These are phyloP conservation scores for Sebastes paucispinis DNA, from an alignment of 2,797 vertebrate species.

Conservation along the genomic window DNA sequence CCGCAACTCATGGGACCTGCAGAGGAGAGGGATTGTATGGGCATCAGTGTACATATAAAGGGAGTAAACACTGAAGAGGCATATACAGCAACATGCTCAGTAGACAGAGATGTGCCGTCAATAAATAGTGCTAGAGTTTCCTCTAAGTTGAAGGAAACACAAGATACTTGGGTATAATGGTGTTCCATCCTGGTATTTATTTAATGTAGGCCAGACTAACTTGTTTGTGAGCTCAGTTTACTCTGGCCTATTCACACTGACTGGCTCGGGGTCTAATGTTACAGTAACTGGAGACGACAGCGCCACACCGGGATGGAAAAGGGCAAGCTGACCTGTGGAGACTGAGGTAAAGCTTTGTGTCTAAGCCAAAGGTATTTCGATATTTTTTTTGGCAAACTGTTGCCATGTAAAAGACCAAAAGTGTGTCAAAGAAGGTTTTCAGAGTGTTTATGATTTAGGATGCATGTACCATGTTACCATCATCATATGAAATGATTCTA, in stretches of 20 bases:
- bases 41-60: background rate
- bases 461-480: background rate
- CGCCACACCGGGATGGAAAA: conserved; percentile 42
- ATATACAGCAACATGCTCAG: background rate
- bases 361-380: background rate
- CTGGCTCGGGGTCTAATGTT: conserved; percentile 45
- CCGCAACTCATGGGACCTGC: conserved; percentile 94
- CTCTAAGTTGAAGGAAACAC: background rate
- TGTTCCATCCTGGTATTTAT: conserved; percentile 15
- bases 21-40: background rate
- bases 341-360: background rate
- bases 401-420: background rate
- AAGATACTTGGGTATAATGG: background rate
- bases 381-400: conserved; percentile 2
- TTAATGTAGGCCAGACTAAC: conserved; percentile 5
- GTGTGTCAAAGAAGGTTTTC: background rate
- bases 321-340: conserved; percentile 27
- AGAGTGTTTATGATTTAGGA: background rate
- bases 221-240: conserved; percentile 54
- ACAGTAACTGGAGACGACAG: conserved; percentile 63
- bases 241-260: conserved; percentile 30
- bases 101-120: background rate
- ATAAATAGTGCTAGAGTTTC: background rate
- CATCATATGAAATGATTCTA: background rate
- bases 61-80: background rate